These are phyloP conservation scores for Pseudococcus longispinus DNA, from an alignment of 2,888 invertebrate species.

Conservation along the genomic window DNA sequence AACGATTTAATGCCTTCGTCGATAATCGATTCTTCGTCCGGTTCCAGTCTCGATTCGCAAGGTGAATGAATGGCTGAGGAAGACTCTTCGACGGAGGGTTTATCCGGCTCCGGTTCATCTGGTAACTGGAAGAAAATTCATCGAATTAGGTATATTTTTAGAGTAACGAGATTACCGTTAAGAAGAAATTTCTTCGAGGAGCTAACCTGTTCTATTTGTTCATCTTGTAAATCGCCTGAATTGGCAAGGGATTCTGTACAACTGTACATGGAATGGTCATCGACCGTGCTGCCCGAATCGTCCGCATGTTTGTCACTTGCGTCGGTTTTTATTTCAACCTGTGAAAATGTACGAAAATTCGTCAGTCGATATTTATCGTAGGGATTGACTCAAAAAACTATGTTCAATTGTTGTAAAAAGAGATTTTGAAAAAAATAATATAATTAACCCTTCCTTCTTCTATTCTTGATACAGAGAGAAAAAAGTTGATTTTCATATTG, in stretches of 20 bases:
- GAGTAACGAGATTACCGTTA: no score
- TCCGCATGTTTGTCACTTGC: conserved; percentile 45
- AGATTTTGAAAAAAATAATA: neutral
- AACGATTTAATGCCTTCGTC: conserved; percentile 60
- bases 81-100: neutral
- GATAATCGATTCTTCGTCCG: conserved; percentile 46
- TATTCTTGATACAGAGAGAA: neutral
- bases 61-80: neutral
- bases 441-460: neutral
- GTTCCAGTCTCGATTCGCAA: conserved; percentile 6
- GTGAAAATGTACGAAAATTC: neutral
- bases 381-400: no score
- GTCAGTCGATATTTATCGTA: no score
- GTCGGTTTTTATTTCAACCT: conserved; percentile 15
- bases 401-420: no score
- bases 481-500: no score
- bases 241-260: conserved; percentile 61
- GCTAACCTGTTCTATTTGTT: neutral
- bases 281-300: conserved; percentile 61
- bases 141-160: neutral
- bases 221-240: conserved; percentile 36
- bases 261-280: conserved; percentile 62
- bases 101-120: neutral
- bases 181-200: neutral
- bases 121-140: neutral